Evolutionary conservation across 1,140 invertebrate genomes (phyloP), one percentile per base, ranked within the genome.

Genomic region (Holotrichia oblita): DNA sequence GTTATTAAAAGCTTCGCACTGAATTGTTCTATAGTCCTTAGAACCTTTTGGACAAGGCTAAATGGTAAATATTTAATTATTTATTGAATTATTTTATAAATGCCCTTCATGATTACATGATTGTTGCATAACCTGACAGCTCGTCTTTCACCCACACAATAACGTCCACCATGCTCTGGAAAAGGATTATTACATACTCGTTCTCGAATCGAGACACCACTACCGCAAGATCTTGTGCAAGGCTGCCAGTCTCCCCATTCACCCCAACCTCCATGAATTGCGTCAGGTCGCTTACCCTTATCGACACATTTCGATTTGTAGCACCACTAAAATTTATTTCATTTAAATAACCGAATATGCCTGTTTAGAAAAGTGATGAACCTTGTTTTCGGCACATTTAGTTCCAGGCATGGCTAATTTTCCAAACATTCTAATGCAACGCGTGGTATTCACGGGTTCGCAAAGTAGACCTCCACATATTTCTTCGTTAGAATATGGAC

Each of bases 191-290:
- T 85, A 79, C 90, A 91, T 77, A 88, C 86, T 61, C 90, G 83
- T 79, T 88, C 86, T 0, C 88, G 79, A 22, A 77, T 82, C 22
- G 87, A 87, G 1, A 93, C 85, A 0, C 93, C 92, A 27, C 89
- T 91, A 6, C 92, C 93, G 86, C 93, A 94, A 3, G 88, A 90
- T 76, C 91, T 86, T 2, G 89, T 90, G 82, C 93, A 94, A 3
- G 85, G 78, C 6, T 88, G 87, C 89, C 90, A 91, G 0, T 84
- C 78, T 20, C 89, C 87, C 91, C 90, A 92, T 24, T 88, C 83
- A 10, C 91, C 89, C 93, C 93, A 94, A 80, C 91, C 90, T 6
- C 92, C 92, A 83, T 93, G 87, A 27, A 93, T 89, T 34, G 92
- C 89, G 44, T 88, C 84, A 2, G 91, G 91, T 75, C 91, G 86